Conservation (phyloP, 1,140 invertebrate genomes). For the Drosophila tani region DNA sequence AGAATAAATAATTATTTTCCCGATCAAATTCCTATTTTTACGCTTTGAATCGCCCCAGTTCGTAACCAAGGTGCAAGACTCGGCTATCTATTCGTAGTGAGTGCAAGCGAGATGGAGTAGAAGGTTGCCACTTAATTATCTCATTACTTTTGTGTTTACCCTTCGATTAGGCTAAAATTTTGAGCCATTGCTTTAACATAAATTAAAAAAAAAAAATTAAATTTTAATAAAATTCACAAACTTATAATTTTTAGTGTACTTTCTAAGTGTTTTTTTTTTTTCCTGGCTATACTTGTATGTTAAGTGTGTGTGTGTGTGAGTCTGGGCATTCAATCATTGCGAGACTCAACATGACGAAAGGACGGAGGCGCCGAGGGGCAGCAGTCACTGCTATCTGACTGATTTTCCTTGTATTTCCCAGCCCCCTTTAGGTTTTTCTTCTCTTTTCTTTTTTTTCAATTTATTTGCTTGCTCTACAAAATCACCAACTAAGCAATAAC, state of each 20-base stretch:
- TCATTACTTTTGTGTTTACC: no score
- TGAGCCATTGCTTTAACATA: no score
- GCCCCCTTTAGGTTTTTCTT: conserved; percentile 16
- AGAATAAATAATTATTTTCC: no score
- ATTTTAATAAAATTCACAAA: not conserved
- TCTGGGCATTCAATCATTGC: conserved; percentile 77
- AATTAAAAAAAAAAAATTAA: no score
- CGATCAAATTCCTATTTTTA: no score
- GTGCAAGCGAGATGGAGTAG: no score
- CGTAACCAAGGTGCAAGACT: no score
- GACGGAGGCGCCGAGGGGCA: conserved; percentile 3
- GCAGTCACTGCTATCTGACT: conserved; percentile 46
- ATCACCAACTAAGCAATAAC: conserved; percentile 69
- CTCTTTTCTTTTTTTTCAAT: conserved; percentile 53
- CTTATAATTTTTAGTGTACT: not conserved
- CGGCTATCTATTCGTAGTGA: no score
- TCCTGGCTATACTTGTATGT: not conserved
- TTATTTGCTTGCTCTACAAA: conserved; percentile 79
- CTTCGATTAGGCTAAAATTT: no score
- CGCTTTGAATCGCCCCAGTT: no score
- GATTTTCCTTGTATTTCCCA: conserved; percentile 47
- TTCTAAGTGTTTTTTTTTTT: conserved; percentile 7
- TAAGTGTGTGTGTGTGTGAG: conserved; percentile 32
- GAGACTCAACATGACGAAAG: conserved; percentile 59
- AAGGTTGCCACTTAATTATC: no score